These are phyloP conservation scores for Megaleporinus macrocephalus DNA, from an alignment of 2,113 vertebrate species.

Conservation along the genomic window DNA sequence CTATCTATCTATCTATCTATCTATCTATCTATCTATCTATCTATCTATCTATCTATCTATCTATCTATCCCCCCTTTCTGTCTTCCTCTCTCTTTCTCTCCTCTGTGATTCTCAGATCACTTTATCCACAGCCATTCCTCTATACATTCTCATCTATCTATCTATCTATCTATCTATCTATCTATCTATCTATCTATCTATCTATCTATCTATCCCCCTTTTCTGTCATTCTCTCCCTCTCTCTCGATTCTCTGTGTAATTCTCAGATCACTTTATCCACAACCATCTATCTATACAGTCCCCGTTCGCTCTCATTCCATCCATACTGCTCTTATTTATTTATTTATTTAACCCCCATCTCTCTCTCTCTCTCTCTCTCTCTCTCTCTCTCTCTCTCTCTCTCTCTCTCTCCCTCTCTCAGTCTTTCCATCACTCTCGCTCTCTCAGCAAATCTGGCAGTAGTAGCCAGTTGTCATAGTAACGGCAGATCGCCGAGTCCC, in stretches of 20 bases:
- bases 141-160: neutral
- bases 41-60: constrained; percentile 28
- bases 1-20: neutral
- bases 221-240: no score
- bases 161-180: neutral
- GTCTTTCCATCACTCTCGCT: constrained; percentile 72
- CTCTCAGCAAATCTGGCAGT: constrained; percentile 78
- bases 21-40: neutral
- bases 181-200: no score
- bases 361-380: constrained; percentile 34
- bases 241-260: no score
- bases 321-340: no score
- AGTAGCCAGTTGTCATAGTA: constrained; percentile 83
- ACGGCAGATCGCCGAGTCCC: constrained; percentile 79
- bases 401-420: constrained; percentile 30
- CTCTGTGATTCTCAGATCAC: neutral
- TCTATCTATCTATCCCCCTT: no score
- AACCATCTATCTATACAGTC: neutral
- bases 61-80: constrained; percentile 1
- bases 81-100: neutral
- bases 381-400: constrained; percentile 10
- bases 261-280: neutral
- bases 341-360: neutral
- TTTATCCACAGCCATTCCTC: no score
- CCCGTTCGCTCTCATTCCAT: no score